A percentile compares a stretch with the other conserved stretches of the same genome.
phyloP scores from a whole-genome alignment of 2,888 invertebrate species.

The Furcula furcula region DNA sequence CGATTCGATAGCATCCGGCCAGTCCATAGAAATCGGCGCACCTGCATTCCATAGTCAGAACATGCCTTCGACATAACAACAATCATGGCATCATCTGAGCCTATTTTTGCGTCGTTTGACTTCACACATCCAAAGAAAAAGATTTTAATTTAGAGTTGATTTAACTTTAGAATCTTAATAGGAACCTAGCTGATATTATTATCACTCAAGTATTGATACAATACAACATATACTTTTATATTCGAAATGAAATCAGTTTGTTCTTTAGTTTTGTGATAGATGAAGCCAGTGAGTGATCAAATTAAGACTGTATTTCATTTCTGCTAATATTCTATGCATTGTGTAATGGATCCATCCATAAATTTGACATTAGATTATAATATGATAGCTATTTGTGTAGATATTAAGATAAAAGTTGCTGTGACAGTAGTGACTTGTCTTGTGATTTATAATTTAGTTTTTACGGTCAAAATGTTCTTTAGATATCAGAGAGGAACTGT shows the following conservation, averaged over 20 bases:
- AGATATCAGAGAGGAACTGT: too few species aligned
- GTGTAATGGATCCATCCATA: conserved; percentile 71
- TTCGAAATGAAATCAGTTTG: conserved; percentile 7
- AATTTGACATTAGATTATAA: conserved; percentile 52
- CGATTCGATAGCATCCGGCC: conserved; percentile 84
- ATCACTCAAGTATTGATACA: too few species aligned
- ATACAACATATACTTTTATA: background rate
- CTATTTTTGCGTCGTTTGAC: conserved; percentile 28
- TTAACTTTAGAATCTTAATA: conserved; percentile 26
- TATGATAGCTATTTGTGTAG: conserved; percentile 48
- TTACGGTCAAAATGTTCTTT: background rate
- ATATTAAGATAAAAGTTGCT: conserved; percentile 39
- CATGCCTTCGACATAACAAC: conserved; percentile 68
- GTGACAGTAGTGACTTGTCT: conserved; percentile 42
- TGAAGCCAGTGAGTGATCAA: conserved; percentile 68
- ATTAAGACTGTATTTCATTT: conserved; percentile 57
- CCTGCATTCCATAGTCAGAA: conserved; percentile 51
- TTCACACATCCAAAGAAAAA: conserved; percentile 33
- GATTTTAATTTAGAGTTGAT: conserved; percentile 31
- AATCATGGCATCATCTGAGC: conserved; percentile 23
- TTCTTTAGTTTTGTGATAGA: conserved; percentile 48
- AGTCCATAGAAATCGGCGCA: conserved; percentile 65
- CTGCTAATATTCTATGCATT: conserved; percentile 43
- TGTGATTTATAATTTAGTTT: conserved; percentile 46
- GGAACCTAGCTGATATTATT: conserved; percentile 29